Evolutionary conservation across 2,797 vertebrate genomes (phyloP).

Genomic region (Dendrocincla tyrannina): DNA sequence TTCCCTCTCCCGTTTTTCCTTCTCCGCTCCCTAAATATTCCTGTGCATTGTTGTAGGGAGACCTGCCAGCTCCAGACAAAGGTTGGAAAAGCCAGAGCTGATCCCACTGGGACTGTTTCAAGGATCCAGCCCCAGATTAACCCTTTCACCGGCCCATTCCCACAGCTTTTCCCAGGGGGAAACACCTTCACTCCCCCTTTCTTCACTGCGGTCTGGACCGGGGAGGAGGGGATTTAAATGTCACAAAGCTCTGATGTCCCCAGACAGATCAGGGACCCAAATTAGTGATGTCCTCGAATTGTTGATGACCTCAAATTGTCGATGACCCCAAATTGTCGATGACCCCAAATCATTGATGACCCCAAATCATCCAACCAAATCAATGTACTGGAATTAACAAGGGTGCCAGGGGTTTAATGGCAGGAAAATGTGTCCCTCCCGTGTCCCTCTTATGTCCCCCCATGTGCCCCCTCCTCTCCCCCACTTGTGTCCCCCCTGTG

Average conservation of each 20-base stretch:
- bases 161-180: neutral
- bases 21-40: neutral
- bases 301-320: neutral
- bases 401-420: neutral
- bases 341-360: neutral
- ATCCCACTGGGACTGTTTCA: neutral
- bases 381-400: neutral
- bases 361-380: neutral
- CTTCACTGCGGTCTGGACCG: neutral
- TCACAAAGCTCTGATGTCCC: neutral
- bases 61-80: neutral
- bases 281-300: neutral
- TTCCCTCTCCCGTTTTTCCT: neutral
- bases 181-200: rapidly evolving
- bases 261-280: too few species aligned
- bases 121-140: neutral
- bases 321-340: neutral
- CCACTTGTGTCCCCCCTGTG: neutral
- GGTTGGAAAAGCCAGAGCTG: neutral
- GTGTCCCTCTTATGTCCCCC: neutral
- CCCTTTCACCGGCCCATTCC: neutral
- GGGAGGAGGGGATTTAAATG: neutral
- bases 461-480: neutral
- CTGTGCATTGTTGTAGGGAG: rapidly evolving
- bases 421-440: neutral